Percentiles rank a stretch among this genome's conserved stretches.
phyloP scores from a whole-genome alignment of 2,113 vertebrate genomes.

The Actinemys pallida region DNA sequence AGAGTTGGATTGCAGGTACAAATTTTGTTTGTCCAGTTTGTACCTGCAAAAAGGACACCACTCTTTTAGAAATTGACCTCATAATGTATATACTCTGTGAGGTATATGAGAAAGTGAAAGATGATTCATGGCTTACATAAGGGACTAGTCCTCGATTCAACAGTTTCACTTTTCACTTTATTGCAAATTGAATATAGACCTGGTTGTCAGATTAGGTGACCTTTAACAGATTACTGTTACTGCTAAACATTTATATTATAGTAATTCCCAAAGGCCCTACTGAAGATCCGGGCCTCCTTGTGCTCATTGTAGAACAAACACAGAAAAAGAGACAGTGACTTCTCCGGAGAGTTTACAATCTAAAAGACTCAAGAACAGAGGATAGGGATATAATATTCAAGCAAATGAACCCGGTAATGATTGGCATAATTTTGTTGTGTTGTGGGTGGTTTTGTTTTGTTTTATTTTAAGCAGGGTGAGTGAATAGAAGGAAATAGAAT shows the following conservation, averaged over 20 bases:
- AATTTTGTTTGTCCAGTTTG: not conserved
- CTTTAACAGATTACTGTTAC: not conserved
- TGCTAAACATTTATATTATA: not conserved
- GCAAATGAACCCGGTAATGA: not conserved
- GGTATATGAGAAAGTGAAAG: not conserved
- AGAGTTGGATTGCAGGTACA: not conserved
- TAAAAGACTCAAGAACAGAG: not conserved
- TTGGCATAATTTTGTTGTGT: not conserved
- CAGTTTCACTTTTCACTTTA: not conserved
- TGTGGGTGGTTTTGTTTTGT: not conserved
- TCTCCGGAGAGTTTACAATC: not conserved
- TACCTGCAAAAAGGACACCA: not conserved
- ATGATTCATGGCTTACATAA: not conserved
- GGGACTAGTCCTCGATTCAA: not conserved
- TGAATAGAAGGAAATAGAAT: not conserved
- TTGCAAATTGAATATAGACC: not conserved
- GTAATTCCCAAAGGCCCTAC: not conserved
- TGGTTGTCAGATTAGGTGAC: not conserved
- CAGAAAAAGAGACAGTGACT: not conserved
- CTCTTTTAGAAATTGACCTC: not conserved
- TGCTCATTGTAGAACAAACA: not conserved
- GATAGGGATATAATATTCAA: not conserved
- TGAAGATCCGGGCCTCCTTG: not conserved
- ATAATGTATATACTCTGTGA: not conserved
- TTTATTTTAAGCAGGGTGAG: not conserved